A percentile compares a stretch with the other conserved stretches of the same genome.
Conservation (phyloP, 2,113 vertebrate genomes). For the Columba janthina region DNA sequence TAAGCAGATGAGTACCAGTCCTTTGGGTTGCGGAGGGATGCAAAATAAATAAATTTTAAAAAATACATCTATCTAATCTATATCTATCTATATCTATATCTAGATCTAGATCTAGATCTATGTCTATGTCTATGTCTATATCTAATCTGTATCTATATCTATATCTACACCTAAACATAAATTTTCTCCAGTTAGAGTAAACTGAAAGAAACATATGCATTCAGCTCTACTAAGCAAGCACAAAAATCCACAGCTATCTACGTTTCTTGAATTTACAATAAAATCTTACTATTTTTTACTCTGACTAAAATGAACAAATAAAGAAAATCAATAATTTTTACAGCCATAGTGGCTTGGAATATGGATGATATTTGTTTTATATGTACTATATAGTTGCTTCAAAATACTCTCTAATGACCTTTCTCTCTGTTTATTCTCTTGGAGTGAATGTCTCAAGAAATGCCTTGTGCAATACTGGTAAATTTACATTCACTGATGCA, state of each 20-base stretch:
- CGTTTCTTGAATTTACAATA: not conserved
- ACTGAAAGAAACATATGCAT: not conserved
- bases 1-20: not conserved
- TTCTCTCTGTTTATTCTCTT: not conserved
- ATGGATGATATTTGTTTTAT: not conserved
- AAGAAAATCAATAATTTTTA: not conserved
- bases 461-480: not conserved
- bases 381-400: not conserved
- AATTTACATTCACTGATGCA: not conserved
- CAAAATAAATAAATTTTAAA: too few species aligned
- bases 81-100: too few species aligned
- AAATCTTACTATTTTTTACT: not conserved
- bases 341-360: not conserved
- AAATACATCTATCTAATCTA: too few species aligned
- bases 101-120: too few species aligned
- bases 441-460: not conserved
- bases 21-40: not conserved
- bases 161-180: too few species aligned
- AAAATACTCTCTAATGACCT: not conserved
- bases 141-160: too few species aligned
- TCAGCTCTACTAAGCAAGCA: not conserved
- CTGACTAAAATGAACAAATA: not conserved
- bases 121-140: too few species aligned
- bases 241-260: not conserved
- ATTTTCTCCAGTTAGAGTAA: accelerated